Conservation (phyloP, 1,140 invertebrate species). For the Zaprionus vittiger region DNA sequence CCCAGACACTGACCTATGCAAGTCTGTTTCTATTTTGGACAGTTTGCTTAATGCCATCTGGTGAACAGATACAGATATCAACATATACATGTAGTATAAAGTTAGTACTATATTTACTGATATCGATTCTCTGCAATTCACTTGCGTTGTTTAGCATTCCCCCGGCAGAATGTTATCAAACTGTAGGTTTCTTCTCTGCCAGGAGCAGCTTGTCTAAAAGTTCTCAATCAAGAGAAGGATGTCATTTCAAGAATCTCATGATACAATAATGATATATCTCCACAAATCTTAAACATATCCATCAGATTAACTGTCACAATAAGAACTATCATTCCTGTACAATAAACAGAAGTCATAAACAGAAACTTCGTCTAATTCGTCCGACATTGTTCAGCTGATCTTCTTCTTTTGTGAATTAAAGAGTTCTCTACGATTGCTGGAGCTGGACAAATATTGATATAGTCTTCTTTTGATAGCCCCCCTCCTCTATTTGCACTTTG, state of each 20-base stretch:
- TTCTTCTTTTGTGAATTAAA: background rate
- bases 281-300: background rate
- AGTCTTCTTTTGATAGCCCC: background rate
- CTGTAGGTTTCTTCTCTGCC: too few relatives aligned
- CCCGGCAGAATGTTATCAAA: background rate
- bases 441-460: background rate
- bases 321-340: background rate
- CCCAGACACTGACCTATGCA: constrained; percentile 18
- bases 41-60: constrained; percentile 54
- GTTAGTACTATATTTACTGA: background rate
- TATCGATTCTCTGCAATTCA: background rate
- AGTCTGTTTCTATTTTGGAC: constrained; percentile 25
- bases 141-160: background rate
- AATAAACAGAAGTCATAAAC: background rate
- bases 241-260: too few relatives aligned
- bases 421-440: background rate
- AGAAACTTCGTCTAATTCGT: background rate
- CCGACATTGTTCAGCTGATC: background rate
- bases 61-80: constrained; percentile 14
- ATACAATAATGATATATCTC: too few relatives aligned
- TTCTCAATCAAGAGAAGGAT: too few relatives aligned
- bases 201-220: too few relatives aligned
- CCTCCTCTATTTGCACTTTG: constrained; percentile 3
- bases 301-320: background rate
- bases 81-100: background rate